Percentiles rank a stretch among this genome's conserved stretches.
Evolutionary conservation across 2,113 vertebrate species (phyloP).

Genomic region (Saccopteryx leptura): DNA sequence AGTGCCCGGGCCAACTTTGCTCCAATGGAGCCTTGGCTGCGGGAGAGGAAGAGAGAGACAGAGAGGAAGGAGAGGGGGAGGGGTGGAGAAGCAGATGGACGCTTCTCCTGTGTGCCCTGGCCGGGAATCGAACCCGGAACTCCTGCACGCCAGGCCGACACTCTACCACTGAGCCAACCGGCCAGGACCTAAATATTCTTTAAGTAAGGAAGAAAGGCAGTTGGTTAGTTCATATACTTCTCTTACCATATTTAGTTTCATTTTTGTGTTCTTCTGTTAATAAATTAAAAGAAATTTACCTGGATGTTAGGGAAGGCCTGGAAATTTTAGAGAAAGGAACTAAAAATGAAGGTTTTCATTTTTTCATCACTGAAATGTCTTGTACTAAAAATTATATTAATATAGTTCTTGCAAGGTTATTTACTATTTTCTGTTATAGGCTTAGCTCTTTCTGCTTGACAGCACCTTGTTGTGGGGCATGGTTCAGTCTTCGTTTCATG

Average conservation of each 20-base stretch:
- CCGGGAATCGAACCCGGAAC: no score
- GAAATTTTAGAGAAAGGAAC: conserved; percentile 42
- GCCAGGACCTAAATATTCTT: conserved; percentile 3
- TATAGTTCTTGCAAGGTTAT: neutral
- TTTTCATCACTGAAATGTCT: conserved; percentile 35
- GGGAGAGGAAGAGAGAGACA: no score
- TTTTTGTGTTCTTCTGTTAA: conserved; percentile 56
- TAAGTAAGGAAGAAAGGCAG: conserved; percentile 51
- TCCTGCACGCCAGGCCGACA: no score
- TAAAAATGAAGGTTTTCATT: conserved; percentile 19
- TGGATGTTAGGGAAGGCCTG: neutral
- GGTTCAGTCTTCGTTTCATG: neutral
- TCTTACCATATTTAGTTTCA: conserved; percentile 51
- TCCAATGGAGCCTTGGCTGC: no score
- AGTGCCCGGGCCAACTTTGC: no score
- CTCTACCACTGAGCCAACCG: no score
- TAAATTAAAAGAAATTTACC: conserved; percentile 13
- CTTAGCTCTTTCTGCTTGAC: conserved; percentile 18
- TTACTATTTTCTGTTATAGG: conserved; percentile 33
- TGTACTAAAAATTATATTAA: conserved; percentile 36
- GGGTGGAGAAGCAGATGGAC: no score
- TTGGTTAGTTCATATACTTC: conserved; percentile 2
- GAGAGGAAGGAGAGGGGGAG: no score
- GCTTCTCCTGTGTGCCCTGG: no score
- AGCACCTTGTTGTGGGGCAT: neutral